Percentiles rank a stretch among this genome's conserved stretches.
Conservation (phyloP, 2,113 vertebrate genomes). For the Eolophus roseicapilla region DNA sequence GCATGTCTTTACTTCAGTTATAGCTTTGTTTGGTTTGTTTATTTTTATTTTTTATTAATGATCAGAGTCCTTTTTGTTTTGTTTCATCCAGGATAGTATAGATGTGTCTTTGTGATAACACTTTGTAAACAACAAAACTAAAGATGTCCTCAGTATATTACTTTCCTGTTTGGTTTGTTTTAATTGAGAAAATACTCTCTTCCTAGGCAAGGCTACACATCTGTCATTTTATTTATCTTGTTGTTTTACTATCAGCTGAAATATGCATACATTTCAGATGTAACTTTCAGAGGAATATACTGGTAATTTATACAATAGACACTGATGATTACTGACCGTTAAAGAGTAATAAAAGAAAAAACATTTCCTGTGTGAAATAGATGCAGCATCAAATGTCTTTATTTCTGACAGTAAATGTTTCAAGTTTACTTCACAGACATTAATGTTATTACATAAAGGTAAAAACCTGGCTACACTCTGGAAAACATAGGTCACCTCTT, state of each 20-base stretch:
- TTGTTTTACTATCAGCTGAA: not conserved
- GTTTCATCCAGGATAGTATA: not conserved
- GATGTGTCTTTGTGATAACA: not conserved
- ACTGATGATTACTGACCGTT: constrained; percentile 45
- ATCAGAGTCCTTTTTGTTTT: not conserved
- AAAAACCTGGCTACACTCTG: constrained; percentile 36
- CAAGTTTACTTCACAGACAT: constrained; percentile 3
- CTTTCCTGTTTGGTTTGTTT: not conserved
- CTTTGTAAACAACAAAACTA: not conserved
- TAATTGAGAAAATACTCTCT: not conserved
- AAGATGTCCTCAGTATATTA: not conserved
- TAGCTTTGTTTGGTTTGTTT: not conserved
- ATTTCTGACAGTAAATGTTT: constrained; percentile 27
- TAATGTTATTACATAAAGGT: not conserved
- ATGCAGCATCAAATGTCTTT: constrained; percentile 7
- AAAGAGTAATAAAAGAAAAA: constrained; percentile 6
- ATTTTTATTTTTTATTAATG: not conserved
- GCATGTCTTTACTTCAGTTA: not conserved
- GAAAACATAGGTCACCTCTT: constrained; percentile 22
- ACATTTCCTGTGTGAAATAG: constrained; percentile 36
- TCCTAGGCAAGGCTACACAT: not conserved
- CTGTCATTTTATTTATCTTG: not conserved
- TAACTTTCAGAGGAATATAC: not conserved
- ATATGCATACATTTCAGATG: not conserved
- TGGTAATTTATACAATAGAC: constrained; percentile 34